A percentile compares a stretch with the other conserved stretches of the same genome.
These are phyloP conservation scores for Stomorhina lunata DNA, from an alignment of 2,888 invertebrate species.

Conservation along the genomic window DNA sequence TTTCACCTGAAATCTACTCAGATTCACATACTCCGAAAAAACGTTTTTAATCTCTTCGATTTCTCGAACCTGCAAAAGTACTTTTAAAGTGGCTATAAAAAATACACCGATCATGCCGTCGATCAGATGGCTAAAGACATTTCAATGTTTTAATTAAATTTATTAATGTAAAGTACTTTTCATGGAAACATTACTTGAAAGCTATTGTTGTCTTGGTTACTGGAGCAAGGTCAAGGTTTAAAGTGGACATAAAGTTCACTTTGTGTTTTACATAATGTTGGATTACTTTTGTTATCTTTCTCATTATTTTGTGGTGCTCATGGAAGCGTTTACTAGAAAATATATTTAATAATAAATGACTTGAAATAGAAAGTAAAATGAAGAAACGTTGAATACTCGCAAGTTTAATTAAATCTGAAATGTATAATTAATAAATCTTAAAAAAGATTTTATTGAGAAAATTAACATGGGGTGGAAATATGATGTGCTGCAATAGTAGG, in stretches of 20 bases:
- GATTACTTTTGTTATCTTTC: not conserved
- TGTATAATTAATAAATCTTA: not conserved
- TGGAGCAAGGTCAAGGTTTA: conserved; percentile 43
- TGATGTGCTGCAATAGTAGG: no score
- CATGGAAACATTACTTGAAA: not conserved
- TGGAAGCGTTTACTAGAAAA: not conserved
- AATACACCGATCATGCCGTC: not conserved
- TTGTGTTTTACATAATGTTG: not conserved
- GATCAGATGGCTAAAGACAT: not conserved
- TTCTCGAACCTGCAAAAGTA: conserved; percentile 3
- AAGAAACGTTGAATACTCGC: not conserved
- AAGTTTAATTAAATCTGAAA: not conserved
- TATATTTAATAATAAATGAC: not conserved
- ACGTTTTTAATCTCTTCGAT: conserved; percentile 6
- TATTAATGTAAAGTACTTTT: not conserved
- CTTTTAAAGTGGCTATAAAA: conserved; percentile 25
- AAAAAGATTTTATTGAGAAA: no score
- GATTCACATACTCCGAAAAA: not conserved
- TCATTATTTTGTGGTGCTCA: not conserved
- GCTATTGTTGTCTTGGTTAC: not conserved
- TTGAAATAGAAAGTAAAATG: conserved; percentile 3
- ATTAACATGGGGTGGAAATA: no score
- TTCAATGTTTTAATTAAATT: not conserved
- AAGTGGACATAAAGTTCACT: conserved; percentile 9
- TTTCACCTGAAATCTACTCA: not conserved